A percentile compares a stretch with the other conserved stretches of the same genome.
phyloP scores from a whole-genome alignment of 2,797 vertebrate genomes.

The Parauchenoglanis ngamensis region DNA sequence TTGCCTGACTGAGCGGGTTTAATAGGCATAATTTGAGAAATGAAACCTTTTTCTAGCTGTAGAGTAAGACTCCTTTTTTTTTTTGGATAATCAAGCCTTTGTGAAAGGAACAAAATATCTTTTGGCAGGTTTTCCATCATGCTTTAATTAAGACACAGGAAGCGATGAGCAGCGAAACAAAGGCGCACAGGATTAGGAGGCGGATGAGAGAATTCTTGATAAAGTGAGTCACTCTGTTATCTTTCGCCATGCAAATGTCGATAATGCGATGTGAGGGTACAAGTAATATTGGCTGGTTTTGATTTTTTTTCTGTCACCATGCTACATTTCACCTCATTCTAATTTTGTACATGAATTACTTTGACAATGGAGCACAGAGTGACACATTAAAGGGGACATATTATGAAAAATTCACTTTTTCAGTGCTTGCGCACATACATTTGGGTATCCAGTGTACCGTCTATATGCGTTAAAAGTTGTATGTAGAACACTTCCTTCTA shows the following conservation, averaged over 20 bases:
- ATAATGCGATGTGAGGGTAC: background rate
- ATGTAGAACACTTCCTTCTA: no score
- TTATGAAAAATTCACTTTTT: no score
- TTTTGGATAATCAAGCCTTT: conserved; percentile 11
- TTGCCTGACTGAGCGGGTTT: background rate
- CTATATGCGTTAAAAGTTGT: no score
- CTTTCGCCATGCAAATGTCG: background rate
- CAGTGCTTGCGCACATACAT: no score
- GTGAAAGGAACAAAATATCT: conserved; percentile 18
- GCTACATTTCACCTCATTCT: background rate
- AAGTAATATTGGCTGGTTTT: background rate
- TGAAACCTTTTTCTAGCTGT: background rate
- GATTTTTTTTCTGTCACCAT: no score
- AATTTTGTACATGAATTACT: background rate
- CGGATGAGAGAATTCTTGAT: background rate
- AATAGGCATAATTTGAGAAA: background rate
- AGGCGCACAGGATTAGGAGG: background rate
- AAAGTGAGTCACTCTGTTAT: background rate
- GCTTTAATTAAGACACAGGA: conserved; percentile 22
- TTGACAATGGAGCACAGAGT: background rate
- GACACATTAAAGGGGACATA: no score
- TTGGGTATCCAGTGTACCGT: no score
- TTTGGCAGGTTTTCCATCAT: conserved; percentile 17
- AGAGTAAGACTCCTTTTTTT: background rate
- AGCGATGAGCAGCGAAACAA: background rate